Evolutionary conservation across 2,113 vertebrate genomes (phyloP).

Genomic region (Micronisus gabar): DNA sequence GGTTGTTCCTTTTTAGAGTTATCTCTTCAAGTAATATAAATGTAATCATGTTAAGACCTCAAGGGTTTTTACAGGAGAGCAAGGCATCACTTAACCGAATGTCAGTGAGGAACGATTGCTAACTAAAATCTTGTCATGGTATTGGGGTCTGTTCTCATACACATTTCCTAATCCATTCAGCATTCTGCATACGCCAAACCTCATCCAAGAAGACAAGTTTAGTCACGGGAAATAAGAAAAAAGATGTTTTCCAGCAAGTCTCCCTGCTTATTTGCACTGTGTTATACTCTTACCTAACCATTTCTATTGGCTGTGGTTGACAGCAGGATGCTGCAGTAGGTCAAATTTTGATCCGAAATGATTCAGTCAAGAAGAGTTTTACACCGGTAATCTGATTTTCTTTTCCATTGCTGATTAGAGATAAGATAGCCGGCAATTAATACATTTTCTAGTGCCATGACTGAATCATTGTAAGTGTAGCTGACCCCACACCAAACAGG

Average conservation of each 20-base stretch:
- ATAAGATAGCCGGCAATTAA: accelerated
- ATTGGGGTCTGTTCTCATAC: not conserved
- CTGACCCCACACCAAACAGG: not conserved
- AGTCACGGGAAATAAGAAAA: not conserved
- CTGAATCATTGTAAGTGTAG: accelerated
- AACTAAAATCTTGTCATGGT: not conserved
- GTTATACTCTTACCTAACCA: not conserved
- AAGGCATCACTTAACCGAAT: not conserved
- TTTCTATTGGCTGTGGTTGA: too few relatives aligned
- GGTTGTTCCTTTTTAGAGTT: not conserved
- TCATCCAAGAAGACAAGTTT: not conserved
- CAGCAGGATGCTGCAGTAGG: not conserved
- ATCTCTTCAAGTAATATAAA: not conserved
- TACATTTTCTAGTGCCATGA: too few relatives aligned
- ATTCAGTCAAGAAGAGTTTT: not conserved
- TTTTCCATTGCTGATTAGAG: not conserved
- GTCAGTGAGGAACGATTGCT: not conserved
- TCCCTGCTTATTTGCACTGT: not conserved
- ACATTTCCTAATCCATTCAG: not conserved
- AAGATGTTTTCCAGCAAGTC: not conserved
- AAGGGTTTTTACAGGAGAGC: not conserved
- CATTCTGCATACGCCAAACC: not conserved
- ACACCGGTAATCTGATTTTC: not conserved
- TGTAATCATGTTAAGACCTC: not conserved
- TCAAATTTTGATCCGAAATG: not conserved